Evolutionary conservation across 2,113 vertebrate genomes (phyloP).

Genomic region (Caretta caretta): DNA sequence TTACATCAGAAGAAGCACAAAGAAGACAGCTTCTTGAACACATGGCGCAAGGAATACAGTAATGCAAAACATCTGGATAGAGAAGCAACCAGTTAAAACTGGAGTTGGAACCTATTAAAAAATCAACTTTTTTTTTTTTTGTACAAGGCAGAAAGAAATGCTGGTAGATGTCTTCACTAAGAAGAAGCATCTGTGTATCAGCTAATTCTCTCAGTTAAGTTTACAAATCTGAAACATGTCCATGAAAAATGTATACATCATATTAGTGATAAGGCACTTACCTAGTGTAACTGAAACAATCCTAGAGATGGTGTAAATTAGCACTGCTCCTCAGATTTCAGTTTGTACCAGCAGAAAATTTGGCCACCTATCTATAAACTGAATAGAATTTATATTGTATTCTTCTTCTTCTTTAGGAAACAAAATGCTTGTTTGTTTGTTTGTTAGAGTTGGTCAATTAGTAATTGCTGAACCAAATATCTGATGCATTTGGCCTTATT

Average conservation of each 20-base stretch:
- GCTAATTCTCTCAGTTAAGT: background rate
- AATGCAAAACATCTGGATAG: constrained; percentile 83
- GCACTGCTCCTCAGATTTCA: background rate
- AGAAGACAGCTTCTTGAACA: constrained; percentile 75
- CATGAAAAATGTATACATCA: background rate
- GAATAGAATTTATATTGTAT: background rate
- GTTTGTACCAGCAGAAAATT: background rate
- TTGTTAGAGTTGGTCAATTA: background rate
- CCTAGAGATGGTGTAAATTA: background rate
- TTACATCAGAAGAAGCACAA: constrained; percentile 78
- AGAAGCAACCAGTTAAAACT: constrained; percentile 50
- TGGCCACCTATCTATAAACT: background rate
- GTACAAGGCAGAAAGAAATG: background rate
- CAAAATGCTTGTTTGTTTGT: background rate
- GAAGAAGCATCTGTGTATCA: background rate
- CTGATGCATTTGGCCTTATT: background rate
- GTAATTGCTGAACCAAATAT: background rate
- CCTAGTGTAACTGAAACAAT: background rate
- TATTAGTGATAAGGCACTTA: background rate
- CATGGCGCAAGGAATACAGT: constrained; percentile 73
- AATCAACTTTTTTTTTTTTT: constrained; percentile 9
- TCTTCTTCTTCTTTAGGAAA: background rate
- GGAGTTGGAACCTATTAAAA: constrained; percentile 46
- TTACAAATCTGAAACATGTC: background rate
- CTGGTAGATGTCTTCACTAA: constrained; percentile 15